These are phyloP conservation scores for Nyctibius grandis DNA, from an alignment of 2,797 vertebrate species.

Conservation along the genomic window DNA sequence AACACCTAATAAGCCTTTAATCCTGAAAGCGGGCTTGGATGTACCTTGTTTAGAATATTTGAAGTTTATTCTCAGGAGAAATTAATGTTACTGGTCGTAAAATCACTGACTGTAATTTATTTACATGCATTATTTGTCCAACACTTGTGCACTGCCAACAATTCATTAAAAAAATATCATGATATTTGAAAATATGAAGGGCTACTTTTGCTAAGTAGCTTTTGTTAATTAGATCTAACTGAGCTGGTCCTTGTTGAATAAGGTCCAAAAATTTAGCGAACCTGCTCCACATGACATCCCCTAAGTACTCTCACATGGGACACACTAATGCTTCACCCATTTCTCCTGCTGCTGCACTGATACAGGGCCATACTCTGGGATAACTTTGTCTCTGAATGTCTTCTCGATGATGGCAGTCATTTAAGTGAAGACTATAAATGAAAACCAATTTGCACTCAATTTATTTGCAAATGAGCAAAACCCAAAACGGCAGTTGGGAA, in stretches of 20 bases:
- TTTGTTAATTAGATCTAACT: neutral
- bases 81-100: neutral
- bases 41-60: neutral
- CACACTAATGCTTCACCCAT: neutral
- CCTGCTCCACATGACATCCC: neutral
- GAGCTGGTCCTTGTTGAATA: neutral
- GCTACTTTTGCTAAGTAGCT: neutral
- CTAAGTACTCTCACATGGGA: neutral
- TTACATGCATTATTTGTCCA: neutral
- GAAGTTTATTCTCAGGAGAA: neutral
- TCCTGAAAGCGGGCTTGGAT: neutral
- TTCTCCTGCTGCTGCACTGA: neutral
- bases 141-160: neutral
- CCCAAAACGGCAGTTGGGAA: fast-evolving
- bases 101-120: neutral
- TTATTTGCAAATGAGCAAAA: neutral
- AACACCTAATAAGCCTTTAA: neutral
- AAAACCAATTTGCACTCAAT: neutral
- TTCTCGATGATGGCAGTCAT: neutral
- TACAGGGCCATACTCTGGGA: neutral
- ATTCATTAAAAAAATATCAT: neutral
- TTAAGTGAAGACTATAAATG: neutral
- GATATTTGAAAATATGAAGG: neutral
- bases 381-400: neutral
- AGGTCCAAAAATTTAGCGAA: neutral